A percentile compares a stretch with the other conserved stretches of the same genome.
Conservation (phyloP, 2,888 invertebrate species). For the Allolobophora icterica region DNA sequence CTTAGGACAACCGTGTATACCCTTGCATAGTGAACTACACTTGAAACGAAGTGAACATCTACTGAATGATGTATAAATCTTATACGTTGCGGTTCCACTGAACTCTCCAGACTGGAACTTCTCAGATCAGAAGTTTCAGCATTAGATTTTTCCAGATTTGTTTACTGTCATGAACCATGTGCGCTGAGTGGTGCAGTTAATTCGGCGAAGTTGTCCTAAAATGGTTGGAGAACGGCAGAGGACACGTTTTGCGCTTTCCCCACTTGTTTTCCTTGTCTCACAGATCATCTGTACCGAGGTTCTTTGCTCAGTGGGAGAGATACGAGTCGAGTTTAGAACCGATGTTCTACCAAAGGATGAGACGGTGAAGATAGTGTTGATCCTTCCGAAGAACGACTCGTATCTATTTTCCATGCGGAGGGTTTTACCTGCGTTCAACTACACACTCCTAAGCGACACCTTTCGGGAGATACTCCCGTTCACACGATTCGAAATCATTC, state of each 20-base stretch:
- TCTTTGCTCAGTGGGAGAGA: not conserved
- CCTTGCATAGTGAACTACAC: too few relatives aligned
- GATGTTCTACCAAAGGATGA: not conserved
- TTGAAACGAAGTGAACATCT: too few relatives aligned
- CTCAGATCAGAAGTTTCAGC: not conserved
- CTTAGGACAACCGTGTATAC: too few relatives aligned
- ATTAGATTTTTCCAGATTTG: not conserved
- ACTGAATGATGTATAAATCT: too few relatives aligned
- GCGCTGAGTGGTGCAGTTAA: too few relatives aligned
- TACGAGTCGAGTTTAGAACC: not conserved
- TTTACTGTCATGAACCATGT: too few relatives aligned
- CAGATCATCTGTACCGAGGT: not conserved
- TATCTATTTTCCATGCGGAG: conserved; percentile 38
- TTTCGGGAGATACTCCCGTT: conserved; percentile 14
- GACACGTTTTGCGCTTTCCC: not conserved
- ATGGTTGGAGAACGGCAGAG: not conserved
- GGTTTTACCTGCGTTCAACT: conserved; percentile 32
- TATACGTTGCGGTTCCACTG: too few relatives aligned
- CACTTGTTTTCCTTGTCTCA: not conserved
- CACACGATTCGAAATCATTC: conserved; percentile 33
- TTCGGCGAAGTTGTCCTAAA: not conserved
- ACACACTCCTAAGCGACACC: conserved; percentile 28
- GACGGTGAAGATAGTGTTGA: conserved; percentile 37
- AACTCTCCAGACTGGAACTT: not conserved
- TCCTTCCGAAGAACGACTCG: conserved; percentile 40